Evolutionary conservation across 2,888 invertebrate genomes (phyloP).

Genomic region (Pocota personata): DNA sequence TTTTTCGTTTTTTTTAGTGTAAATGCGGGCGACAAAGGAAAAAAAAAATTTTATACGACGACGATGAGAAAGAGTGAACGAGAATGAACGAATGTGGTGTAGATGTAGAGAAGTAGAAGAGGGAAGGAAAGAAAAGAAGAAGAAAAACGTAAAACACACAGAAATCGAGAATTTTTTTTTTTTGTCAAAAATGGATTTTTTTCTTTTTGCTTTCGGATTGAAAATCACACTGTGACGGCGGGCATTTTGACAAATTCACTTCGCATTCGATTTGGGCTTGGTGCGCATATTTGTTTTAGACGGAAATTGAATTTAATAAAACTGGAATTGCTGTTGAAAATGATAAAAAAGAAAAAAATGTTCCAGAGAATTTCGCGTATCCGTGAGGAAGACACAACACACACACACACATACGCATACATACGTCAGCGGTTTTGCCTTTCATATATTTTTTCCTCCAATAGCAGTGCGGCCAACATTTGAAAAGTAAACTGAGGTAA

Average conservation of each 20-base stretch:
- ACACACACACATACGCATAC: slow-evolving; percentile 72
- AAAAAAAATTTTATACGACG: slow-evolving; percentile 65
- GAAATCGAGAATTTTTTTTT: slow-evolving; percentile 56
- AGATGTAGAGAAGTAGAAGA: slow-evolving; percentile 45
- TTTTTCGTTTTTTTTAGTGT: slow-evolving; percentile 33
- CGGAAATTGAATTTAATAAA: slow-evolving; percentile 53
- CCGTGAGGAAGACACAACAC: slow-evolving; percentile 74
- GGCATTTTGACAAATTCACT: slow-evolving; percentile 50
- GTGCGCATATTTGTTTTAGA: slow-evolving; percentile 37
- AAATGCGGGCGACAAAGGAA: slow-evolving; percentile 74
- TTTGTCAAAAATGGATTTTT: slow-evolving; percentile 62
- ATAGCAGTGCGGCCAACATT: slow-evolving; percentile 24
- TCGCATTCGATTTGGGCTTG: slow-evolving; percentile 20
- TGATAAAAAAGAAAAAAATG: slow-evolving; percentile 68
- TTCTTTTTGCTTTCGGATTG: slow-evolving; percentile 39
- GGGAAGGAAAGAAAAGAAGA: slow-evolving; percentile 57
- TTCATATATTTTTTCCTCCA: slow-evolving; percentile 54
- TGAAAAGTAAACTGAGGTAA: not conserved
- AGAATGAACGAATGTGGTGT: slow-evolving; percentile 53
- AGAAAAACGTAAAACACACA: slow-evolving; percentile 70
- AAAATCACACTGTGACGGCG: slow-evolving; percentile 55
- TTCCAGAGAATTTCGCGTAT: slow-evolving; percentile 72
- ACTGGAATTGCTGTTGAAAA: slow-evolving; percentile 66
- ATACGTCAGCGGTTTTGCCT: slow-evolving; percentile 74
- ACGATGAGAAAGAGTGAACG: slow-evolving; percentile 68